Percentiles rank a stretch among this genome's conserved stretches.
Conservation (phyloP, 2,888 invertebrate species). For the Nymphalis polychloros region DNA sequence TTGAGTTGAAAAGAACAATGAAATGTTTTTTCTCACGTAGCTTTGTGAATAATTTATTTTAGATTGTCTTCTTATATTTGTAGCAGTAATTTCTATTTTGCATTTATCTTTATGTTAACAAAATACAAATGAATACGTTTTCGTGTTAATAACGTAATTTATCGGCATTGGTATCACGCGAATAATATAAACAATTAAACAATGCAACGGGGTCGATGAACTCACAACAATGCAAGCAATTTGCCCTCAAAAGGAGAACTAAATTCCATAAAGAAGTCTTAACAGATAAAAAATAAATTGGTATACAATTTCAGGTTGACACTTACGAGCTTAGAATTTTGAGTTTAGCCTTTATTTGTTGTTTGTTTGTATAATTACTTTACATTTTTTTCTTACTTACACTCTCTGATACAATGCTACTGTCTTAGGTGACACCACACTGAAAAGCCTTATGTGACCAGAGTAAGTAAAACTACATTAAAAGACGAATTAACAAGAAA, state of each 20-base stretch:
- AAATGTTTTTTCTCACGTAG: too few relatives aligned
- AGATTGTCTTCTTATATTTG: background rate
- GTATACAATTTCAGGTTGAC: background rate
- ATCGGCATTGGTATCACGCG: constrained; percentile 56
- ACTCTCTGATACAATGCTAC: too few relatives aligned
- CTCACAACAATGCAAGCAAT: constrained; percentile 50
- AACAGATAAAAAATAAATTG: constrained; percentile 3
- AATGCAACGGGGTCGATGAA: constrained; percentile 52
- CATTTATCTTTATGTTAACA: constrained; percentile 25
- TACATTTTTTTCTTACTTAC: background rate
- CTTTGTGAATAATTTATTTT: too few relatives aligned
- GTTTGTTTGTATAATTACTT: background rate
- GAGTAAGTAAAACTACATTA: too few relatives aligned
- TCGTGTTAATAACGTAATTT: constrained; percentile 35
- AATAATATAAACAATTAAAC: constrained; percentile 54
- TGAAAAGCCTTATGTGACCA: too few relatives aligned
- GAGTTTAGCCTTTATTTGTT: background rate
- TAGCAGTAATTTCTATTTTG: background rate
- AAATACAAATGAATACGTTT: constrained; percentile 29
- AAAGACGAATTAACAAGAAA: too few relatives aligned
- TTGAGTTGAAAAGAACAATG: too few relatives aligned
- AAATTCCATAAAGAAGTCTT: constrained; percentile 39
- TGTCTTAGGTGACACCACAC: too few relatives aligned
- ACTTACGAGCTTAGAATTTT: background rate
- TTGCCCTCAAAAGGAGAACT: constrained; percentile 50